Evolutionary conservation across 2,113 vertebrate species (phyloP), one percentile per base, ranked within the genome.

Genomic region (Dermatemys mawii): DNA sequence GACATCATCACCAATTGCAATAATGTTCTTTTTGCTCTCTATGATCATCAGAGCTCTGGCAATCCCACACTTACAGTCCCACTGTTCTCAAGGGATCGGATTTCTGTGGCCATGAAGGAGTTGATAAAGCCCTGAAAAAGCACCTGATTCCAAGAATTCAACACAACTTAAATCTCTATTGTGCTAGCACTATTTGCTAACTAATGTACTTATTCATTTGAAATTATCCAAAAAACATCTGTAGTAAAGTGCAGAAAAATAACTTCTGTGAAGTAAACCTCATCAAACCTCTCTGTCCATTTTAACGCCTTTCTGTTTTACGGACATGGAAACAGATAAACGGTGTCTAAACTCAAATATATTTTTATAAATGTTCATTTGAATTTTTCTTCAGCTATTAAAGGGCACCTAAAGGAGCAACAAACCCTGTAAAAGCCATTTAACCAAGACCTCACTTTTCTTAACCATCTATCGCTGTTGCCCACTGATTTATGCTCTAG

Each of bases 321-420:
- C 60, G 11, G 11, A 38, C 19, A 73, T 73, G 67, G 67, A 73
- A 41, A 41, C 10, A 41, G 10, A 24, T 73, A 24, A 73, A 16
- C 21, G 35, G 17, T 41, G 41, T 73, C 67, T 41, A 11, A 73
- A 73, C n/a, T 19, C 21, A 22, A 22, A 73, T 73, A 73, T 11
- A 8, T 6, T 82, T 94, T 89, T 84, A n/a, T 84, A 93, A 87
- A 93, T 2, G 12, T 29, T 94, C 53, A n/a, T 14, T 4, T 2
- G 7, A 24, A 29, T 49, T 78, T 82, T 89, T 84, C 35, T 91
- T 70, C 17, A 80, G 70, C 57, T 50, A 8, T 55, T 87, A 79
- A 11, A 50, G 90, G 81, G 44, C 13, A 49, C 73, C 83, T 51
- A 44, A 35, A n/a, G 57, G 24, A 93, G 83, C 54, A 93, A 92